Percentiles rank a stretch among this genome's conserved stretches.
Evolutionary conservation across 2,113 vertebrate genomes (phyloP).

Genomic region (Cisticola juncidis): DNA sequence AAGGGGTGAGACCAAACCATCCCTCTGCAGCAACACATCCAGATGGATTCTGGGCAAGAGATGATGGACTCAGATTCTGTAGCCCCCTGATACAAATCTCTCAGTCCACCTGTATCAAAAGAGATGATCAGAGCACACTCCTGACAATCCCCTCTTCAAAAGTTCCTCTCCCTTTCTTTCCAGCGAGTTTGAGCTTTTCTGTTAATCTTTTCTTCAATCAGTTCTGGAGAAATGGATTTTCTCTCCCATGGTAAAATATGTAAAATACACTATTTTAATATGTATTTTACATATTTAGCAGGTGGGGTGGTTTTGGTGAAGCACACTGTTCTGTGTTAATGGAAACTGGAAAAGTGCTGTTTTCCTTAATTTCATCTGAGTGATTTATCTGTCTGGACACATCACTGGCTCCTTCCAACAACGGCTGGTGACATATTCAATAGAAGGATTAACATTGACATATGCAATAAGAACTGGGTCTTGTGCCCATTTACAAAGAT

Average conservation of each 20-base stretch:
- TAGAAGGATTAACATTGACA: background rate
- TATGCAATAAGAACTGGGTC: background rate
- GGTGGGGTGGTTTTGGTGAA: background rate
- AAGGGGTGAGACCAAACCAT: background rate
- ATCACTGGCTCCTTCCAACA: background rate
- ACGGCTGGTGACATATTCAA: background rate
- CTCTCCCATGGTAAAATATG: fast-evolving
- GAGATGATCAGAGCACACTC: background rate
- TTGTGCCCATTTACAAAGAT: background rate
- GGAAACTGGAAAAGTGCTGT: background rate
- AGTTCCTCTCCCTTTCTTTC: background rate
- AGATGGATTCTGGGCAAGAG: background rate
- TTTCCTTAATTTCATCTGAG: background rate
- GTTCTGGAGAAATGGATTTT: background rate
- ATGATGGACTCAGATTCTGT: background rate
- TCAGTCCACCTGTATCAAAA: background rate
- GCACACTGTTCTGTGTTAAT: background rate
- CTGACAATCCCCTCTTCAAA: background rate
- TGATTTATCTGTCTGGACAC: background rate
- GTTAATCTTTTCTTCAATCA: background rate
- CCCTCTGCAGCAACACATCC: background rate
- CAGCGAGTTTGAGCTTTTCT: background rate
- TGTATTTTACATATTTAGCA: too few species aligned
- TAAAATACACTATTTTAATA: too few species aligned
- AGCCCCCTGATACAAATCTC: background rate